phyloP scores from a whole-genome alignment of 2,797 vertebrate genomes.

The Poeciliopsis paucimaculata region DNA sequence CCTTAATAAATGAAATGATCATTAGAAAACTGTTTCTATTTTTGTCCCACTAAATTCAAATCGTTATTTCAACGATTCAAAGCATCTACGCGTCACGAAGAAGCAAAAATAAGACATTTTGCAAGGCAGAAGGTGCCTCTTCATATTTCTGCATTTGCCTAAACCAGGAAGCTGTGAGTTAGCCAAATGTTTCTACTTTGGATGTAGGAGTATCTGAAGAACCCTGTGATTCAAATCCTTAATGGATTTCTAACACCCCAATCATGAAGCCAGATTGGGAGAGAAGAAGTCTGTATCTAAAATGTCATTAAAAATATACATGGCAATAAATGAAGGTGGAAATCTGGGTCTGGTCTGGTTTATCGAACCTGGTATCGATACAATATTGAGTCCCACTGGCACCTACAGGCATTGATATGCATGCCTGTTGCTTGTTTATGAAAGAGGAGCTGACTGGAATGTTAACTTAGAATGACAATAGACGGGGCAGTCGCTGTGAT shows the following conservation, averaged over 20 bases:
- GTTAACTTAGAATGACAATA: not conserved
- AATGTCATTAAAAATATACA: not conserved
- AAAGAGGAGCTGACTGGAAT: not conserved
- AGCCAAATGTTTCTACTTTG: not conserved
- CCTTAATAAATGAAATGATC: not conserved
- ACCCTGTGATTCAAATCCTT: too few species aligned
- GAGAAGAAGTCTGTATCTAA: not conserved
- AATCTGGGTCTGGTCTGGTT: not conserved
- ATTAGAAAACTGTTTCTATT: not conserved
- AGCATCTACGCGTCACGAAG: too few species aligned
- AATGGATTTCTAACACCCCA: not conserved
- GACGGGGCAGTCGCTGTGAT: not conserved
- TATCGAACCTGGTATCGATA: not conserved
- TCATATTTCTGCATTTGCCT: not conserved
- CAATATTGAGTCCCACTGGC: not conserved
- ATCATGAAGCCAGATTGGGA: not conserved
- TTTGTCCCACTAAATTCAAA: not conserved
- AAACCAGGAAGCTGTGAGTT: not conserved
- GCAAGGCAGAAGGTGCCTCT: not conserved
- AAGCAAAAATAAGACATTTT: not conserved
- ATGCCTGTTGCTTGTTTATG: constrained; percentile 29
- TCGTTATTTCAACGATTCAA: not conserved
- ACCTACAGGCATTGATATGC: constrained; percentile 14
- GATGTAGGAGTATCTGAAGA: not conserved
- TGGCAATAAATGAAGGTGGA: not conserved